Evolutionary conservation across 2,888 invertebrate genomes (phyloP).

Genomic region (Philereme vetulata): DNA sequence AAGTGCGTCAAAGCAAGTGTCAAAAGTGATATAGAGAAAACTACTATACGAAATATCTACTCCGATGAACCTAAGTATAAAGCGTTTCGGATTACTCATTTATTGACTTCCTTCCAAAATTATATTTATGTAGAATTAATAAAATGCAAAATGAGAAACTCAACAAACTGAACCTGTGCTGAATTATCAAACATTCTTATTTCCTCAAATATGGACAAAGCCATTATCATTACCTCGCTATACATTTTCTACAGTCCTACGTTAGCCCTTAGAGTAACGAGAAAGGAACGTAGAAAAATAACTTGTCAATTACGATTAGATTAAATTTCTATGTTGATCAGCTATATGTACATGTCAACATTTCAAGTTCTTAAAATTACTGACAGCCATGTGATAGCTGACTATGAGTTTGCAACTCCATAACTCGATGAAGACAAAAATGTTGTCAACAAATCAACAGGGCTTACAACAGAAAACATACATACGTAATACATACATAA

Average conservation of each 20-base stretch:
- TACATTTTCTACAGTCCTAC: slow-evolving; percentile 37
- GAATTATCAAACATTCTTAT: slow-evolving; percentile 26
- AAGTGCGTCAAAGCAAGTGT: slow-evolving; percentile 71
- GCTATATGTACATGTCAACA: slow-evolving; percentile 83
- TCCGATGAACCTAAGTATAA: slow-evolving; percentile 82
- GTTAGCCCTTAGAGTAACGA: slow-evolving; percentile 58
- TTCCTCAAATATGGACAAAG: slow-evolving; percentile 32
- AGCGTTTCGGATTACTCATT: slow-evolving; percentile 78
- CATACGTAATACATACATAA: no score
- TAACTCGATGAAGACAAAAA: slow-evolving; percentile 75
- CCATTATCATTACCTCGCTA: slow-evolving; percentile 23
- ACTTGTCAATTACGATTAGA: slow-evolving; percentile 79
- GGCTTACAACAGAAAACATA: slow-evolving; percentile 33
- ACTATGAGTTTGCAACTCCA: slow-evolving; percentile 77
- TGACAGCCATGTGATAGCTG: slow-evolving; percentile 85
- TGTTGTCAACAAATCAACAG: slow-evolving; percentile 48
- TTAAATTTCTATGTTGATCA: slow-evolving; percentile 80
- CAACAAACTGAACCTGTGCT: slow-evolving; percentile 15
- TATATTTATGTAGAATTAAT: slow-evolving; percentile 30
- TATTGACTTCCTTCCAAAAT: slow-evolving; percentile 65
- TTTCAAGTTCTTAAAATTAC: slow-evolving; percentile 81
- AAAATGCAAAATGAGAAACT: slow-evolving; percentile 14
- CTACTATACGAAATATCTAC: slow-evolving; percentile 75
- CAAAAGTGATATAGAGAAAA: slow-evolving; percentile 68
- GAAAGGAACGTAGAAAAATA: slow-evolving; percentile 82